Evolutionary conservation across 2,797 vertebrate genomes (phyloP).

Genomic region (Crocodylus rhombifer): DNA sequence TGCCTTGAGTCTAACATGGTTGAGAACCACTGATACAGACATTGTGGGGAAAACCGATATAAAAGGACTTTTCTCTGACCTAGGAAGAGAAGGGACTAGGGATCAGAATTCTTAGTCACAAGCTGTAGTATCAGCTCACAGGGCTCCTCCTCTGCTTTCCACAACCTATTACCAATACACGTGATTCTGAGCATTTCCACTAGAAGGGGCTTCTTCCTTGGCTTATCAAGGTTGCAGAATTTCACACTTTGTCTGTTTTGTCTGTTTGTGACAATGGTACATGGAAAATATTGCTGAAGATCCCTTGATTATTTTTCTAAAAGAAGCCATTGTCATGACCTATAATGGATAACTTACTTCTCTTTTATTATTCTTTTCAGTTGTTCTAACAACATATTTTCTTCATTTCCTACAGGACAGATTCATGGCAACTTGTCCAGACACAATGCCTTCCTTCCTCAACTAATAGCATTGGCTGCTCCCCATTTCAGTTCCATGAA

Average conservation of each 20-base stretch:
- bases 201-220: neutral
- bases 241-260: neutral
- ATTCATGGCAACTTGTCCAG: slow-evolving; percentile 96
- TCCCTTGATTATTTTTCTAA: slow-evolving; percentile 12
- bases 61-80: neutral
- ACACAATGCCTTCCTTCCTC: slow-evolving; percentile 97
- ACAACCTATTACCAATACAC: neutral
- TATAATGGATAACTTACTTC: slow-evolving; percentile 1
- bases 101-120: neutral
- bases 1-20: no score
- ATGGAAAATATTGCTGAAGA: neutral
- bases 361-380: slow-evolving; percentile 21
- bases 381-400: neutral
- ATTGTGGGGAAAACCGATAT: neutral
- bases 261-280: neutral
- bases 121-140: neutral
- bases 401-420: slow-evolving; percentile 84
- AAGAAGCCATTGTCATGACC: neutral
- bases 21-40: no score
- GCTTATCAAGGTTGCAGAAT: neutral
- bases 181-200: neutral
- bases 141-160: neutral
- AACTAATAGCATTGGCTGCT: slow-evolving; percentile 96
- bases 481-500: slow-evolving; percentile 98
- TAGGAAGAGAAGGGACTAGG: neutral